Percentiles rank a stretch among this genome's conserved stretches.
Conservation (phyloP, 2,113 vertebrate genomes). For the Clarias macrocephalus region DNA sequence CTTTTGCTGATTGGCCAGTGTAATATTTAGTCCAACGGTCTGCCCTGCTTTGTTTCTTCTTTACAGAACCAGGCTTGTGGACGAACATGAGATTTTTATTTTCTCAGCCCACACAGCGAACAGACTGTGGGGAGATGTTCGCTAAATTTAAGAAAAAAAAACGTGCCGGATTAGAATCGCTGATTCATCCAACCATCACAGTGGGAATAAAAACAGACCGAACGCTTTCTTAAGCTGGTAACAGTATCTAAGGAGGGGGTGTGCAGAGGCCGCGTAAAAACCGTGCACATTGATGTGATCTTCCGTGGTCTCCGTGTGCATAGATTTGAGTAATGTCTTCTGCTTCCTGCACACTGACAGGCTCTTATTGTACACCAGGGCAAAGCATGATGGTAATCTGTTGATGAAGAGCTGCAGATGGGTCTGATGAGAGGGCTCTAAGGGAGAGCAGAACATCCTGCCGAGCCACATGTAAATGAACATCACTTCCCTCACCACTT, state of each 20-base stretch:
- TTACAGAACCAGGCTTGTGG: too few relatives aligned
- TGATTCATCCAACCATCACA: background rate
- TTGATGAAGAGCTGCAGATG: constrained; percentile 46
- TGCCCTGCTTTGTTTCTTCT: too few relatives aligned
- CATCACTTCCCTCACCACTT: constrained; percentile 45
- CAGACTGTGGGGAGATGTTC: too few relatives aligned
- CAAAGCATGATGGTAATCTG: constrained; percentile 46
- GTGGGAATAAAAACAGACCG: background rate
- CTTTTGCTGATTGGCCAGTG: too few relatives aligned
- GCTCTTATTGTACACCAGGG: constrained; percentile 44
- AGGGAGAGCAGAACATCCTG: constrained; percentile 55
- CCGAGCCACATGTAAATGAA: constrained; percentile 54
- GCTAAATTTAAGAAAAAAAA: too few relatives aligned
- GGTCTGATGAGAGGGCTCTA: constrained; percentile 35
- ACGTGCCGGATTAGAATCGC: too few relatives aligned
- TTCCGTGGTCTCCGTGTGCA: constrained; percentile 33
- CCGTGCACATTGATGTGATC: constrained; percentile 26
- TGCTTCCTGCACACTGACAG: constrained; percentile 48
- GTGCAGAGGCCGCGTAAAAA: constrained; percentile 15
- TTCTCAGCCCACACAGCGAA: too few relatives aligned
- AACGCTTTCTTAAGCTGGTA: constrained; percentile 32
- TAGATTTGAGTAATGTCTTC: constrained; percentile 45
- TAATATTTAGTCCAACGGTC: too few relatives aligned
- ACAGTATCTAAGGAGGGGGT: constrained; percentile 30
- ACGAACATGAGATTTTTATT: too few relatives aligned